Evolutionary conservation across 2,113 vertebrate species (phyloP).

Genomic region (Echinops telfairi): DNA sequence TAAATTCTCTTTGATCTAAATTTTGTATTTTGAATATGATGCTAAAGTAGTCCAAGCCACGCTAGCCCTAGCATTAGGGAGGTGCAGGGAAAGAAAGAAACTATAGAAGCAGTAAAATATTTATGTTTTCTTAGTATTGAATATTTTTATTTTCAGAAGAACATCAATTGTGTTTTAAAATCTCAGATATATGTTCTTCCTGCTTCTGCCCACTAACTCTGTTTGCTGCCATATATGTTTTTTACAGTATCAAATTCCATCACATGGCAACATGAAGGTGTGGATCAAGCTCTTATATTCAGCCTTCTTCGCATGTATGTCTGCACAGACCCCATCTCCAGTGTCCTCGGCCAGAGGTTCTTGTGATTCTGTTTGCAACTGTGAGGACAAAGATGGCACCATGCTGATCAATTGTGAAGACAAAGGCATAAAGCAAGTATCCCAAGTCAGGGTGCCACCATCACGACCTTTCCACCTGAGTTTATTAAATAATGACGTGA

Average conservation of each 20-base stretch:
- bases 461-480: conserved; percentile 95
- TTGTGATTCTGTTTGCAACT: conserved; percentile 93
- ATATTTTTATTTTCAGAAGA: not conserved
- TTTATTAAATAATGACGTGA: conserved; percentile 96
- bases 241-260: conserved; percentile 77
- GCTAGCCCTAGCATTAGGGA: not conserved
- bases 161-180: conserved; percentile 14
- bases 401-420: conserved; percentile 95
- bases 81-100: not conserved
- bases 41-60: not conserved
- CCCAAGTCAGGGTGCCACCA: conserved; percentile 93
- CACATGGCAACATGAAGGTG: conserved; percentile 91
- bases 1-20: not conserved
- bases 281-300: conserved; percentile 90
- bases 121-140: not conserved
- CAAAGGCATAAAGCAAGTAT: conserved; percentile 93
- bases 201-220: conserved; percentile 35
- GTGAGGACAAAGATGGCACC: conserved; percentile 94
- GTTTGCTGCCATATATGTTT: conserved; percentile 59
- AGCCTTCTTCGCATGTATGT: conserved; percentile 85
- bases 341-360: conserved; percentile 88
- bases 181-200: not conserved
- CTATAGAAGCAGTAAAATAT: not conserved
- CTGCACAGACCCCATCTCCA: conserved; percentile 87
- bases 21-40: conserved; percentile 14